Conservation (phyloP, 2,113 vertebrate genomes). For the Zootoca vivipara region DNA sequence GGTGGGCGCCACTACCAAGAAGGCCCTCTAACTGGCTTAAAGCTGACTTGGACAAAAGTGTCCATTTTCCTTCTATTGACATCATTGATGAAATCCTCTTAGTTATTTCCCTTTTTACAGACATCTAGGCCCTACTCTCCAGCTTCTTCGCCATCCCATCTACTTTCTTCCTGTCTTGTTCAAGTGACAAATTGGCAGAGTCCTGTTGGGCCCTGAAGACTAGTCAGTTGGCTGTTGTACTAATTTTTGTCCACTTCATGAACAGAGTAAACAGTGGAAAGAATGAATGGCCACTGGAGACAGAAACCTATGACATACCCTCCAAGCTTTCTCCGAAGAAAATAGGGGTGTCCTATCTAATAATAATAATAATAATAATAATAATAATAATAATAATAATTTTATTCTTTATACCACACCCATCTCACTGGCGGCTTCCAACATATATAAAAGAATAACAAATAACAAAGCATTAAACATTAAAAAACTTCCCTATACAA, state of each 20-base stretch:
- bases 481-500: too few relatives aligned
- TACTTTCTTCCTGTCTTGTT: neutral
- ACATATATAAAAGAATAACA: too few relatives aligned
- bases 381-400: too few relatives aligned
- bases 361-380: too few relatives aligned
- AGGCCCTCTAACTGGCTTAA: neutral
- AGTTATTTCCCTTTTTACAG: neutral
- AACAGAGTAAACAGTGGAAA: neutral
- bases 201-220: neutral
- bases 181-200: neutral
- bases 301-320: neutral
- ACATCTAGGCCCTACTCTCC: neutral
- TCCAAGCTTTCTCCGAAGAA: neutral
- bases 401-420: too few relatives aligned
- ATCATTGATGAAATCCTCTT: neutral
- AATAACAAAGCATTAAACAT: too few relatives aligned
- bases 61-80: neutral
- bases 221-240: neutral
- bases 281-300: neutral
- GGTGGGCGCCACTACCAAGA: too few relatives aligned
- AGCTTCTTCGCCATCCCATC: neutral
- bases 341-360: neutral
- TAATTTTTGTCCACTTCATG: neutral
- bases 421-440: too few relatives aligned
- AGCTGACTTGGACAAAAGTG: neutral